Evolutionary conservation across 2,113 vertebrate genomes (phyloP).

Genomic region (Forbesichthys papilliferus): DNA sequence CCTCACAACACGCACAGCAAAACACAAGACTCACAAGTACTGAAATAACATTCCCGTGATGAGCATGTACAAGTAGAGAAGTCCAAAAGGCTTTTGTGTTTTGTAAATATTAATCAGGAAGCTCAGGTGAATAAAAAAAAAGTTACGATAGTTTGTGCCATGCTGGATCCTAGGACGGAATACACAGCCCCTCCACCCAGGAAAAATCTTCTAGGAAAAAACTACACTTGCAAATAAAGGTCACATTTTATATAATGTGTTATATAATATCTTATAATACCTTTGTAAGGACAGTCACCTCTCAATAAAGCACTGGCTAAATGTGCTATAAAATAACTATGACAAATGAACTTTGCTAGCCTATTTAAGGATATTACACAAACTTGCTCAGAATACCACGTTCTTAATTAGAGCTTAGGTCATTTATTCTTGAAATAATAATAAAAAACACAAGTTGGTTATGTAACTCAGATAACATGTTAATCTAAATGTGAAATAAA

Average conservation of each 20-base stretch:
- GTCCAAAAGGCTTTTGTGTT: constrained; percentile 43
- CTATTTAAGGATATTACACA: too few species aligned
- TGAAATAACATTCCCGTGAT: constrained; percentile 60
- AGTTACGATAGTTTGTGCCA: constrained; percentile 63
- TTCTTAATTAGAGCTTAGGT: too few species aligned
- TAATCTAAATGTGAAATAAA: not conserved
- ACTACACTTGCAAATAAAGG: not conserved
- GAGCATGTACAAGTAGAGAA: constrained; percentile 56
- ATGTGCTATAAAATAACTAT: too few species aligned
- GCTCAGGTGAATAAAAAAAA: constrained; percentile 63
- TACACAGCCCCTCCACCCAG: not conserved
- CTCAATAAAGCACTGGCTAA: too few species aligned
- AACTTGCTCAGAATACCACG: too few species aligned
- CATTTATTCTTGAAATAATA: too few species aligned
- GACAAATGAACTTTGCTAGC: too few species aligned
- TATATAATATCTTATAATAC: too few species aligned
- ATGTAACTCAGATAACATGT: not conserved
- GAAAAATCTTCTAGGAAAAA: not conserved
- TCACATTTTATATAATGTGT: not conserved
- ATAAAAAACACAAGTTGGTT: not conserved
- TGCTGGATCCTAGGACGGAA: constrained; percentile 33
- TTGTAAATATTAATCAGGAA: constrained; percentile 59
- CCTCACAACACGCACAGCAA: not conserved
- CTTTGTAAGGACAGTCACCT: too few species aligned
- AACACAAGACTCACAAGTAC: not conserved